Percentiles rank a stretch among this genome's conserved stretches.
These are phyloP conservation scores for Drosophila athabasca DNA, from an alignment of 1,140 invertebrate species.

Conservation along the genomic window DNA sequence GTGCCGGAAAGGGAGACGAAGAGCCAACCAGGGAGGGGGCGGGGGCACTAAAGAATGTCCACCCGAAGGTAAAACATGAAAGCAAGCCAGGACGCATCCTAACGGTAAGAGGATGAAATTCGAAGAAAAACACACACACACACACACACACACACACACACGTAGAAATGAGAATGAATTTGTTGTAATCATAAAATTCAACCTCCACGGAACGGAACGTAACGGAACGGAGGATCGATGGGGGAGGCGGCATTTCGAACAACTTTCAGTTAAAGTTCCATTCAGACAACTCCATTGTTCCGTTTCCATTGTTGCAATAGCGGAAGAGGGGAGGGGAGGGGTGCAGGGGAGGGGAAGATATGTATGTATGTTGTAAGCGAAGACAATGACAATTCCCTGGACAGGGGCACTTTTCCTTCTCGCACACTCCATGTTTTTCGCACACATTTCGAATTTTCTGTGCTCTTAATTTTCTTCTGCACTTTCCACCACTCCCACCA, in stretches of 20 bases:
- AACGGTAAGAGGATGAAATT: conserved; percentile 2
- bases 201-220: too few relatives aligned
- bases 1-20: conserved; percentile 39
- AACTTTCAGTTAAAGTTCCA: conserved; percentile 23
- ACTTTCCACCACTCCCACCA: conserved; percentile 4
- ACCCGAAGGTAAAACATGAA: conserved; percentile 26
- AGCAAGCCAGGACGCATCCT: background rate
- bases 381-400: conserved; percentile 56
- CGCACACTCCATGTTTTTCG: conserved; percentile 18
- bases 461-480: conserved; percentile 46
- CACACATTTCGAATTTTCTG: conserved; percentile 52
- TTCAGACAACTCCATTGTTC: conserved; percentile 32
- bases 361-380: conserved; percentile 33
- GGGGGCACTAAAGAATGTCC: conserved; percentile 15
- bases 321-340: too few relatives aligned
- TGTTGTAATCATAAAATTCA: conserved; percentile 6
- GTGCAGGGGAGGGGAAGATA: conserved; percentile 16
- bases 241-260: conserved; percentile 9
- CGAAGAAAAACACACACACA: background rate
- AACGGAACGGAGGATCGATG: conserved; percentile 19
- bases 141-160: conserved; percentile 1
- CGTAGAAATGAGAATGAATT: background rate
- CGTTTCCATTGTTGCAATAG: conserved; percentile 15
- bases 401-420: conserved; percentile 1
- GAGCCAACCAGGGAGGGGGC: conserved; percentile 5